Conservation (phyloP, 1,140 invertebrate genomes). For the Capitella teleta region DNA sequence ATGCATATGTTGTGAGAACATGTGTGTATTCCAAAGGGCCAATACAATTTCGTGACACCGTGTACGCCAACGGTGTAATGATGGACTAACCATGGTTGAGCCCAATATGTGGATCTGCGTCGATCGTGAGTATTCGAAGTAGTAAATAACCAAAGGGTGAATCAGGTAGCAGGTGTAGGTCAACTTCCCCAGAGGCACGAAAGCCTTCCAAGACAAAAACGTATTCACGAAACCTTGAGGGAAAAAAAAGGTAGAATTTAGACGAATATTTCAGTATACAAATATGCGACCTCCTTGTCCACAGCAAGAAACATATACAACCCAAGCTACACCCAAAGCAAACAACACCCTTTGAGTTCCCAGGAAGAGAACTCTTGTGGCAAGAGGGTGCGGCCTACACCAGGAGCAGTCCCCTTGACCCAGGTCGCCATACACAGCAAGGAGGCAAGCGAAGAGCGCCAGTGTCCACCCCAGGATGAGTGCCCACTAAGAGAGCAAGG, state of each 20-base stretch:
- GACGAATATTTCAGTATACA: background rate
- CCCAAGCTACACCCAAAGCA: background rate
- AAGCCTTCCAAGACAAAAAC: constrained; percentile 17
- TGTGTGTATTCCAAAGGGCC: too few relatives aligned
- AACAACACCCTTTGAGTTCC: background rate
- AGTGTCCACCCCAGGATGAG: background rate
- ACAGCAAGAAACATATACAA: constrained; percentile 1
- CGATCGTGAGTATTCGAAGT: background rate
- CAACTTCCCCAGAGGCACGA: constrained; percentile 25
- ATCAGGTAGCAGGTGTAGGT: constrained; percentile 28
- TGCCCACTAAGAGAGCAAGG: too few relatives aligned
- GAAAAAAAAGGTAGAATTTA: background rate
- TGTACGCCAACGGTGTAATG: too few relatives aligned
- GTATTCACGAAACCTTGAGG: constrained; percentile 19
- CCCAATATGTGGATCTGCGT: too few relatives aligned
- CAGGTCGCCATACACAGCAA: background rate
- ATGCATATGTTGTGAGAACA: too few relatives aligned
- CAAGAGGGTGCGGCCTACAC: too few relatives aligned
- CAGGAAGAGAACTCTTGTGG: background rate
- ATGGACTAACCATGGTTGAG: too few relatives aligned
- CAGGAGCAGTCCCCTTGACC: too few relatives aligned
- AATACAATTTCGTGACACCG: too few relatives aligned
- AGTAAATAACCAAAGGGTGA: constrained; percentile 52
- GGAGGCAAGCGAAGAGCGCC: background rate
- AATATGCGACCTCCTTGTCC: constrained; percentile 3